Conservation (phyloP, 2,113 vertebrate species). For the Scophthalmus maximus region DNA sequence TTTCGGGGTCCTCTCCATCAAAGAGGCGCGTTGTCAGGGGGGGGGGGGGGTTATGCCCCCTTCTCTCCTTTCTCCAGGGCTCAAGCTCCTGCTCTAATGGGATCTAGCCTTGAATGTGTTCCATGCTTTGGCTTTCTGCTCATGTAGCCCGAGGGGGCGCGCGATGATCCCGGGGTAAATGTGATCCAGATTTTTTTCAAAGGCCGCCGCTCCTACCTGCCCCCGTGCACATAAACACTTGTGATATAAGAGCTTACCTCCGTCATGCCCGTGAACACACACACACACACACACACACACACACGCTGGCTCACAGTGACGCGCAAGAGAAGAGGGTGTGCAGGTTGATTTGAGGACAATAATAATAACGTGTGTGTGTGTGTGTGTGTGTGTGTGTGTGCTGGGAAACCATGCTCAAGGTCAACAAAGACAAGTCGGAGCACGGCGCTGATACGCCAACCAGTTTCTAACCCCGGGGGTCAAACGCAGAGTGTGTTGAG, state of each 20-base stretch:
- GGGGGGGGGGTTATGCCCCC: slow-evolving; percentile 48
- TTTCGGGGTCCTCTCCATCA: slow-evolving; percentile 53
- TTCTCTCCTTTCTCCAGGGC: slow-evolving; percentile 41
- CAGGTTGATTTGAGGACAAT: not conserved
- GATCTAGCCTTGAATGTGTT: slow-evolving; percentile 59
- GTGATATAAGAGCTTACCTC: not conserved
- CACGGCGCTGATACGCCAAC: not conserved
- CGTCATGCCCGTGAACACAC: not conserved
- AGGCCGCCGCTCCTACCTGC: slow-evolving; percentile 19
- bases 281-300: not conserved
- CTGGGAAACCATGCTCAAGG: not conserved
- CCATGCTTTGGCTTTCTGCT: slow-evolving; percentile 57
- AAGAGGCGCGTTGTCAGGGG: slow-evolving; percentile 37
- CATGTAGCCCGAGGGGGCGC: slow-evolving; percentile 41
- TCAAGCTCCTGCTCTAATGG: slow-evolving; percentile 58
- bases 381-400: no score
- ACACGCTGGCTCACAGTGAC: not conserved
- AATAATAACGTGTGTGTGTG: no score
- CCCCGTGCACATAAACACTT: slow-evolving; percentile 21
- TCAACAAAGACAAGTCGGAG: slow-evolving; percentile 11
- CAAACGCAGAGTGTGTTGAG: not conserved
- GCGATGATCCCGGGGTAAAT: slow-evolving; percentile 60
- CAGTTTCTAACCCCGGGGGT: slow-evolving; percentile 1
- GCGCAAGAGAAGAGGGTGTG: not conserved
- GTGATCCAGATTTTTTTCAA: slow-evolving; percentile 54